Percentiles rank a stretch among this genome's conserved stretches.
These are phyloP conservation scores for Unio pictorum DNA, from an alignment of 2,888 invertebrate species.

Conservation along the genomic window DNA sequence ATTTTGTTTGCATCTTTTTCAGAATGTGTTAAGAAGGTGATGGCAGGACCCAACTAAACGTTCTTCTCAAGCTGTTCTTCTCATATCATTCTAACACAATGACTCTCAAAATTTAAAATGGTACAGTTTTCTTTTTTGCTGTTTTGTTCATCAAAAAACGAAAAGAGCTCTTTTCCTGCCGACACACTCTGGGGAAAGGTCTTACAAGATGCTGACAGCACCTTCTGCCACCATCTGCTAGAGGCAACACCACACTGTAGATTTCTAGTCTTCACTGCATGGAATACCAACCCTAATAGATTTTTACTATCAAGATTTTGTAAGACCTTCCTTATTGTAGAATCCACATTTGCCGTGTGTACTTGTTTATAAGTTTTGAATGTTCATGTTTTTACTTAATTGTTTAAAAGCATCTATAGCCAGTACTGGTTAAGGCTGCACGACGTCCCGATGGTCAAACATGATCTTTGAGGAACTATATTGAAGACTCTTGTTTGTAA, in stretches of 20 bases:
- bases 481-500: slow-evolving; percentile 15
- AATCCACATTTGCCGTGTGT: slow-evolving; percentile 44
- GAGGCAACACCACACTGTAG: too few species aligned
- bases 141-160: slow-evolving; percentile 13
- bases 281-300: slow-evolving; percentile 6
- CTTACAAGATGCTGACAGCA: slow-evolving; percentile 38
- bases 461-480: slow-evolving; percentile 5
- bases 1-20: slow-evolving; percentile 81
- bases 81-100: too few species aligned
- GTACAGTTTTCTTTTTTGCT: slow-evolving; percentile 2
- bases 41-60: slow-evolving; percentile 73
- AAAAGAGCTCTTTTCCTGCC: slow-evolving; percentile 33
- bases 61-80: too few species aligned
- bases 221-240: neutral
- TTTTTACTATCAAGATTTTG: slow-evolving; percentile 17
- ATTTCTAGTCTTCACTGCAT: too few species aligned
- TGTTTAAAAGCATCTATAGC: slow-evolving; percentile 36
- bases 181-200: slow-evolving; percentile 27
- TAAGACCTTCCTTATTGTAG: slow-evolving; percentile 37
- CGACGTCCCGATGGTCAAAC: slow-evolving; percentile 24
- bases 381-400: slow-evolving; percentile 31
- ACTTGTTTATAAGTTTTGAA: slow-evolving; percentile 28
- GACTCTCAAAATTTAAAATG: slow-evolving; percentile 1
- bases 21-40: slow-evolving; percentile 91
- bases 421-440: slow-evolving; percentile 47